Base-by-base conservation (phyloP, 2,888 invertebrate species). In the Zhengitettix transpicula region DNA sequence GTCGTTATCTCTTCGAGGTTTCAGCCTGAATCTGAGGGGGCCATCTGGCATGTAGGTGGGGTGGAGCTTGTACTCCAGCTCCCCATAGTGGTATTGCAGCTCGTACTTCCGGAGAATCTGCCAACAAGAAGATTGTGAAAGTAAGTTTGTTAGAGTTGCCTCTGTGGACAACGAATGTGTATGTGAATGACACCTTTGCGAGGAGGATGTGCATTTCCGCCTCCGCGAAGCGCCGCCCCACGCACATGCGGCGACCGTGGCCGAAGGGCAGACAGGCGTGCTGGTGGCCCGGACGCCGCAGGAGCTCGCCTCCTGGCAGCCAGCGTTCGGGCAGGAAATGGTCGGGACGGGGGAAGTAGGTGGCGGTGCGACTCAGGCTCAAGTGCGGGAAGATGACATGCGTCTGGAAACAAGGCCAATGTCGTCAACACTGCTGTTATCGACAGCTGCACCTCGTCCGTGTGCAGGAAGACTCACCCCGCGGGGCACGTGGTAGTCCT, bases 151-250 rank as follows among this genome's bases (percentile, higher is more conserved):
- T 42, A 42, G 10, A 11, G 12, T 11, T 11, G 12, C 10, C 12
- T 10, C 10, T 10, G 44, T 10, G 12, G 12, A 10, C 10, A 42
- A 42, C 12, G 10, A 42, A 11, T 42, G 10, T 42, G 44, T 42
- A 42, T 42, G 28, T 28, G 28, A 28, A 8, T 47, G 47, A n/a
- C 44, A 85, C 86, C 80, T 85, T 86, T n/a, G 85, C 82, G 55
- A 87, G 70, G 66, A 87, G 72, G 64, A 85, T 81, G 67, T 86
- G 83, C 66, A 89, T 73, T 73, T 89, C 89, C 57, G 84, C 83
- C 74, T 89, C 89, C 16, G 89, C 89, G 72, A 89, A 87, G 68
- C 89, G 76, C 67, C 86, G 81, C 56, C 89, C 89, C 67, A 87
- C 77, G 71, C 87, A 88, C 77, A 85, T 86, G 64, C 87, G 77